These are phyloP conservation scores for Laodelphax striatellus DNA, from an alignment of 1,140 invertebrate species.

Conservation along the genomic window DNA sequence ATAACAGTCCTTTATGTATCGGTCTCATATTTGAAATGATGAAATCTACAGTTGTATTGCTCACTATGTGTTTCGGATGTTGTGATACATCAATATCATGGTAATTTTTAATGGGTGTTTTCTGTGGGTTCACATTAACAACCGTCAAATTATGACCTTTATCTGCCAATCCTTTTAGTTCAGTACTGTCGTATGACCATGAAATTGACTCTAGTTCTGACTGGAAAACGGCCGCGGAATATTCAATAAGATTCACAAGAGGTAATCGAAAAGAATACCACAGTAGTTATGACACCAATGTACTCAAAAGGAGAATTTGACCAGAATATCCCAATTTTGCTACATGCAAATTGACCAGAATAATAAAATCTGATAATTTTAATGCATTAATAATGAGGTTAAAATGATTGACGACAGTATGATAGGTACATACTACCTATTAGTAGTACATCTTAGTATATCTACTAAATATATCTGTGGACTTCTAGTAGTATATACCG, in stretches of 20 bases:
- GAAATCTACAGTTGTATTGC: not conserved
- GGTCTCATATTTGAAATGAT: not conserved
- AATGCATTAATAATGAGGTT: no score
- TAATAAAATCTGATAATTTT: no score
- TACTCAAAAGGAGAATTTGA: no score
- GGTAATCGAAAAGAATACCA: not conserved
- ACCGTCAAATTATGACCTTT: constrained; percentile 42
- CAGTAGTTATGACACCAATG: not conserved
- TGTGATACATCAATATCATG: constrained; percentile 8
- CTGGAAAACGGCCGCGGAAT: constrained; percentile 52
- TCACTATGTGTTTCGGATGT: not conserved
- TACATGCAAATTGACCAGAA: no score
- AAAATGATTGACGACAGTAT: no score
- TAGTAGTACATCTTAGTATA: no score
- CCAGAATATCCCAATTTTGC: no score
- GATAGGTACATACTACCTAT: no score
- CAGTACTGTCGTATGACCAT: constrained; percentile 34
- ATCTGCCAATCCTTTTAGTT: constrained; percentile 36
- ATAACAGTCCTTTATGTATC: not conserved
- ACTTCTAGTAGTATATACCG: no score
- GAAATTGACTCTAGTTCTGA: constrained; percentile 57
- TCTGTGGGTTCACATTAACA: constrained; percentile 30
- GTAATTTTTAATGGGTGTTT: constrained; percentile 13
- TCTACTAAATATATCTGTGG: no score
- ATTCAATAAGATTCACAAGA: not conserved